A percentile compares a stretch with the other conserved stretches of the same genome.
phyloP scores from a whole-genome alignment of 2,888 invertebrate genomes.

The Phlogophora meticulosa region DNA sequence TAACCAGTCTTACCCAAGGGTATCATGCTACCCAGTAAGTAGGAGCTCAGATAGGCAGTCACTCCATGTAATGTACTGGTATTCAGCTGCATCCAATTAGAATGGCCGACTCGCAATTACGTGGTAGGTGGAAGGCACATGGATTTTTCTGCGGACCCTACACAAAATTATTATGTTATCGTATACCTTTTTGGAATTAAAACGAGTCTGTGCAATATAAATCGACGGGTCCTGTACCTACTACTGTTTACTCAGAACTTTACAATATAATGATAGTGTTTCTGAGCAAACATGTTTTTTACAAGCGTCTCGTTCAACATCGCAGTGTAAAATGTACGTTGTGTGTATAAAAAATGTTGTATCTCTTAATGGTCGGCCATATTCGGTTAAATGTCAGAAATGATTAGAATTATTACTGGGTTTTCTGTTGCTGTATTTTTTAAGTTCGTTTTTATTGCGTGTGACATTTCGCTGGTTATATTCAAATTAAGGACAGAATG shows the following conservation, averaged over 20 bases:
- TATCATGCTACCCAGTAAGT: too few relatives aligned
- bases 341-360: constrained; percentile 12
- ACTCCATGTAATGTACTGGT: too few relatives aligned
- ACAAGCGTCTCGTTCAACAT: constrained; percentile 18
- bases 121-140: too few relatives aligned
- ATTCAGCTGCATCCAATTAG: too few relatives aligned
- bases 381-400: constrained; percentile 23
- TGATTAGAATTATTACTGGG: background rate
- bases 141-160: constrained; percentile 64
- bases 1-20: too few relatives aligned
- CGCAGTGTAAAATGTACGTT: constrained; percentile 10
- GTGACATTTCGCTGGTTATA: too few relatives aligned
- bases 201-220: constrained; percentile 75
- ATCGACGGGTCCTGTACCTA: constrained; percentile 65
- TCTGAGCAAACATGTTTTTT: constrained; percentile 50
- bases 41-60: too few relatives aligned
- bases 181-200: constrained; percentile 72
- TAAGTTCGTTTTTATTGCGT: background rate
- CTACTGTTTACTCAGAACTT: constrained; percentile 68
- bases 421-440: too few relatives aligned
- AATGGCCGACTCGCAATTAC: too few relatives aligned
- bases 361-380: background rate
- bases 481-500: too few relatives aligned
- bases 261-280: constrained; percentile 56
- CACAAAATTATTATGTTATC: constrained; percentile 72